Base-by-base conservation (phyloP, 2,888 invertebrate genomes). In the Ashinkailepas kermadecensis region DNA sequence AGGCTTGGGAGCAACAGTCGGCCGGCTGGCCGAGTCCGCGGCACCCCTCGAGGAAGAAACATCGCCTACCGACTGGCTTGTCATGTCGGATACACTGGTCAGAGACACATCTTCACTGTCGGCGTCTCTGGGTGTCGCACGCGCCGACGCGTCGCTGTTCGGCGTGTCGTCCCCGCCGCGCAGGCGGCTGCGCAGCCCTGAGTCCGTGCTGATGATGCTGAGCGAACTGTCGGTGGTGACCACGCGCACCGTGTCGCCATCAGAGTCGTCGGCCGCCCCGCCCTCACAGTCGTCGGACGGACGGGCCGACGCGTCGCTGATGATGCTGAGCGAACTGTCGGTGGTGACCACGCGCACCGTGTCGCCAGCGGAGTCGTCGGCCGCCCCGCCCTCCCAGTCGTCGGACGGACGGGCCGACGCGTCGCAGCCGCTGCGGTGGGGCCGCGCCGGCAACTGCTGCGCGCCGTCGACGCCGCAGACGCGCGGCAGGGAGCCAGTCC, bases 141-240 rank as follows among this genome's bases (percentile, higher is more conserved):
- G 80, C 85, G 85, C 81, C 85, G 85, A 23, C 86, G 83, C 7
- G 81, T 81, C n/a, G 82, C 39, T 39, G 80, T 54, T 82, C 82
- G 21, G 64, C 82, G 70, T 78, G 74, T 80, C 58, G 58, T 18
- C 59, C 65, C 80, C 57, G 81, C 59, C n/a, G 83, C 86, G 86
- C 54, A 86, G 84, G 62, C 96, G 89, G 88, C 97, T 96, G 0
- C 94, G 94, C 89, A 96, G 92, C 0, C 95, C 96, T 0, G 95
- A 95, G 0, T 96, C 94, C 11, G 93, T 95, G 0, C 96, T 96
- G 87, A 96, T 94, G 85, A 93, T 92, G 0, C 94, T 93, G 0
- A 96, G 96, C 0, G 93, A 96, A 56, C 94, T 96, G 88, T 97
- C 97, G 0, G 96, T 97, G 86, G 93, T 95, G 87, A 96, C 96